Base-by-base conservation (phyloP, 2,113 vertebrate genomes). In the Hemiprocne comata region DNA sequence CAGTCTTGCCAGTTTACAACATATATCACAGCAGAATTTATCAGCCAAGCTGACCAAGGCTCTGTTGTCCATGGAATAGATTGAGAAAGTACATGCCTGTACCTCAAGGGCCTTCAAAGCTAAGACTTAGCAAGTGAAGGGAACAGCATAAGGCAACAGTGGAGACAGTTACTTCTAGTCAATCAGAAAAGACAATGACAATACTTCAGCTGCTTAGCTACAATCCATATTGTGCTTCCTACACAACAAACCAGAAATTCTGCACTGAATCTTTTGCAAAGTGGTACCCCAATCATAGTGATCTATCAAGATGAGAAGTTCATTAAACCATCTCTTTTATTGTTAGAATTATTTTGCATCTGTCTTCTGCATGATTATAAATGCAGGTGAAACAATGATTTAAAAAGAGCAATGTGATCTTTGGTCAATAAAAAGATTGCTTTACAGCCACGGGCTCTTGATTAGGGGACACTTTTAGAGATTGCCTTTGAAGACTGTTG, bases 221-320 rank as follows among this genome's bases (percentile, higher is more conserved):
- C 73, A 81, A 72, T 64, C 50, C 17, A 13, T 8, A 10, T 20
- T 87, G 46, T 20, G 51, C 42, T 79, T 93, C 69, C 71, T 76
- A 24, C 21, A 10, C 0, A 0, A 60, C 26, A 7, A 67, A 75
- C 17, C 33, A 65, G 25, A 83, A 91, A 71, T 62, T 50, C 38
- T 55, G 38, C 78, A 58, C 0, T n/a, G 48, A 71, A 51, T 79
- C 54, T 76, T 79, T 28, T 2, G 3, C 62, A 36, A 50, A 82
- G 46, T 1, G 1, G 51, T 66, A 72, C 38, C 53, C 31, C 40
- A 34, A 33, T 38, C 57, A 82, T 1, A 3, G 34, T 0, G 3
- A 55, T 46, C 53, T 28, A 40, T 17, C 51, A 76, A 55, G 48
- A 55, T 9, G 4, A 51, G 24, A 72, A 58, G 26, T 48, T 57